Evolutionary conservation across 2,888 invertebrate genomes (phyloP).

Genomic region (Drosophila fulvimacula): DNA sequence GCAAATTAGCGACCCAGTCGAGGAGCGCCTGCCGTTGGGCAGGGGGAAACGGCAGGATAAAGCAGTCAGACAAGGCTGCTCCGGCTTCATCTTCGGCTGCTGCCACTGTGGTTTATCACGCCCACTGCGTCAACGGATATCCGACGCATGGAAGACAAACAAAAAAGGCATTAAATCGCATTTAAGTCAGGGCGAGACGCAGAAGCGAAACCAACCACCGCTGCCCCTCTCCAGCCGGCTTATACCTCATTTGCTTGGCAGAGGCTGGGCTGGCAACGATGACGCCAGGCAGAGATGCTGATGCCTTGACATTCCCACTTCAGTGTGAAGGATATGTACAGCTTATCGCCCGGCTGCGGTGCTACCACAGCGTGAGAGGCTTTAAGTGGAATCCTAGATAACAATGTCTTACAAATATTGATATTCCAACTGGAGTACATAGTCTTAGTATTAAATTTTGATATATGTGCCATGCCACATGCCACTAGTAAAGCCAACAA

Average conservation of each 20-base stretch:
- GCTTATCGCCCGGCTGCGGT: slow-evolving; percentile 35
- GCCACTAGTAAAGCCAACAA: slow-evolving; percentile 3
- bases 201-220: slow-evolving; percentile 23
- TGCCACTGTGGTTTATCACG: slow-evolving; percentile 71
- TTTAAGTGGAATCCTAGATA: not conserved
- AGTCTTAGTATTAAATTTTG: not conserved
- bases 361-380: slow-evolving; percentile 2
- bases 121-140: slow-evolving; percentile 75
- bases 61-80: slow-evolving; percentile 26
- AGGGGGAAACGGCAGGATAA: slow-evolving; percentile 22
- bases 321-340: slow-evolving; percentile 38
- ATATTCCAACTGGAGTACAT: slow-evolving; percentile 12
- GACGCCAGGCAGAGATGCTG: slow-evolving; percentile 29
- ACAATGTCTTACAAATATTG: slow-evolving; percentile 13
- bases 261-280: slow-evolving; percentile 27
- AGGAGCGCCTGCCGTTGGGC: not conserved
- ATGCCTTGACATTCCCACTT: slow-evolving; percentile 34
- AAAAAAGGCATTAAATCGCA: slow-evolving; percentile 83
- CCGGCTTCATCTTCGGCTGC: slow-evolving; percentile 7
- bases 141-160: slow-evolving; percentile 81
- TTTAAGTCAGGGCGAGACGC: slow-evolving; percentile 72
- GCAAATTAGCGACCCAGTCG: slow-evolving; percentile 72
- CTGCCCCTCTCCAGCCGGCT: slow-evolving; percentile 25
- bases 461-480: not conserved
- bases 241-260: slow-evolving; percentile 55